phyloP scores from a whole-genome alignment of 2,113 vertebrate genomes.

The Pelvicachromis taeniatus region DNA sequence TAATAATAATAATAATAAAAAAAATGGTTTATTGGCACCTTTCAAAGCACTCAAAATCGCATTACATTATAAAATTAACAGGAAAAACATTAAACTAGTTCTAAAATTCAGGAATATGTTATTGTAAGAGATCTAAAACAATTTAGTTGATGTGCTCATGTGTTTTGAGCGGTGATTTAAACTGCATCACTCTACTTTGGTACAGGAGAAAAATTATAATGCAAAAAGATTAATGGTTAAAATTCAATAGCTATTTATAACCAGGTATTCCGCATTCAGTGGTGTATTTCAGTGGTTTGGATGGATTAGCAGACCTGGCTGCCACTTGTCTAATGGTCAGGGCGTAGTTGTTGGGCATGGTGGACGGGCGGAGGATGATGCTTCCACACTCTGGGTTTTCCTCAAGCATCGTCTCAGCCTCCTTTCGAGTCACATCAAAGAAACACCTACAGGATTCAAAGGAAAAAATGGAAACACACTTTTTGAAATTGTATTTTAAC shows the following conservation, averaged over 20 bases:
- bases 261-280: not conserved
- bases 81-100: not conserved
- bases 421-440: slow-evolving; percentile 49
- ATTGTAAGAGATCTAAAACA: not conserved
- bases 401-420: slow-evolving; percentile 60
- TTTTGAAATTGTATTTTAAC: not conserved
- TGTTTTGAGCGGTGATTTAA: no score
- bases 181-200: not conserved
- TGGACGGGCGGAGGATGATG: slow-evolving; percentile 68
- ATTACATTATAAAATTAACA: rapidly evolving
- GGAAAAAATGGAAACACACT: not conserved
- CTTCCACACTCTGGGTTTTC: slow-evolving; percentile 47
- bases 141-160: not conserved
- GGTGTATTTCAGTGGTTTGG: not conserved
- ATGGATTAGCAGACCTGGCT: slow-evolving; percentile 24
- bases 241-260: not conserved
- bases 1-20: not conserved
- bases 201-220: not conserved
- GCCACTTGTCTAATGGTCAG: slow-evolving; percentile 46
- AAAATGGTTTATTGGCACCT: not conserved
- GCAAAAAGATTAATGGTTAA: not conserved
- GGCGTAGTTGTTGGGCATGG: slow-evolving; percentile 50
- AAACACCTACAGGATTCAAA: slow-evolving; percentile 55
- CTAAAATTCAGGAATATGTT: not conserved
- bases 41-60: not conserved